A percentile compares a stretch with the other conserved stretches of the same genome.
phyloP scores from a whole-genome alignment of 1,140 invertebrate genomes.

The Luehdorfia chinensis region DNA sequence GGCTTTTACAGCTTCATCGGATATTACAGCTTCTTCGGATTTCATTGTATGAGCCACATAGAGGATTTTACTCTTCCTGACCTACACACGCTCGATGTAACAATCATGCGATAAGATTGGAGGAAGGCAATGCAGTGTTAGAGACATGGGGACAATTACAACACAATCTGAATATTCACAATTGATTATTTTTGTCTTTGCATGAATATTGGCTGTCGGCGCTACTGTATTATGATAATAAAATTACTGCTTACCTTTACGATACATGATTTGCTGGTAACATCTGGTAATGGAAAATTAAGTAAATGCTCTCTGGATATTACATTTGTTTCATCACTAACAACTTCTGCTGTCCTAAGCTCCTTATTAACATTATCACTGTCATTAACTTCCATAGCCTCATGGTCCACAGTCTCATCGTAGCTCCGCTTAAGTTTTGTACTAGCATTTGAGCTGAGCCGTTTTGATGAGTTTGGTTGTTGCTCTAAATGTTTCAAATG shows the following conservation, averaged over 20 bases:
- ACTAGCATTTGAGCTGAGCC: conserved; percentile 24
- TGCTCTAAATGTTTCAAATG: conserved; percentile 53
- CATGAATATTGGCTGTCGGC: too few relatives aligned
- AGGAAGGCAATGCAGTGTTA: too few relatives aligned
- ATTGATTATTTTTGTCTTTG: too few relatives aligned
- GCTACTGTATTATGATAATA: too few relatives aligned
- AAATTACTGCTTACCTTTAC: conserved; percentile 86
- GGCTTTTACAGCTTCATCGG: too few relatives aligned
- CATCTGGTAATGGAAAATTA: conserved; percentile 87
- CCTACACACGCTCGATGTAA: too few relatives aligned
- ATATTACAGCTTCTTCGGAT: too few relatives aligned
- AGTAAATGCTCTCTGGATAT: conserved; percentile 81
- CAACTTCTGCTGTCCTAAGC: conserved; percentile 44
- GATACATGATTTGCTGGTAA: conserved; percentile 85
- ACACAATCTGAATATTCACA: too few relatives aligned
- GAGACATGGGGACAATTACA: too few relatives aligned
- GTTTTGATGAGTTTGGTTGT: conserved; percentile 51
- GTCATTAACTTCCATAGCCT: conserved; percentile 54
- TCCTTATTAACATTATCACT: conserved; percentile 32
- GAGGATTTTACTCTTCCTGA: too few relatives aligned
- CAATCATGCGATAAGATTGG: too few relatives aligned
- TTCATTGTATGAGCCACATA: too few relatives aligned
- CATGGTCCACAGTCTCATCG: conserved; percentile 56
- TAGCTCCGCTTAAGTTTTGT: conserved; percentile 61
- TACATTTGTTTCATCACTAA: conserved; percentile 36